These are phyloP conservation scores for Teleogryllus oceanicus DNA, from an alignment of 2,888 invertebrate genomes.

Conservation along the genomic window DNA sequence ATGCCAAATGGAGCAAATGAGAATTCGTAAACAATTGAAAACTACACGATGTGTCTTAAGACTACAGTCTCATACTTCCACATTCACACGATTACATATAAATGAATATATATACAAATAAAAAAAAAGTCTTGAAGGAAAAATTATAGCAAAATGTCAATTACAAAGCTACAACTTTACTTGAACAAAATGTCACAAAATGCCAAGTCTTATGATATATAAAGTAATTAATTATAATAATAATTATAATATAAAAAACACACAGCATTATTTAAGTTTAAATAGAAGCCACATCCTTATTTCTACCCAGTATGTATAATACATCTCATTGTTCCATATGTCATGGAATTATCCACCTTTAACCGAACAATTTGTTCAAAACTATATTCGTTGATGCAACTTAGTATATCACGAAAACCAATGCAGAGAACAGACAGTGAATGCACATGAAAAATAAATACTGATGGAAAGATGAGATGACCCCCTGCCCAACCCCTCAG, in stretches of 20 bases:
- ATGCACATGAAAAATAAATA: not conserved
- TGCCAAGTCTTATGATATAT: not conserved
- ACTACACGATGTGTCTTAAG: not conserved
- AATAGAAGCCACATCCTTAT: constrained; percentile 1
- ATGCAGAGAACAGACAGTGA: not conserved
- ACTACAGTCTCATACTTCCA: not conserved
- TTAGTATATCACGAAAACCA: not conserved
- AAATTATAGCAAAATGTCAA: not conserved
- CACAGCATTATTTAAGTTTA: not conserved
- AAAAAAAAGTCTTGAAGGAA: not conserved
- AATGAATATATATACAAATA: constrained; percentile 6
- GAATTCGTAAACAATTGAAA: not conserved
- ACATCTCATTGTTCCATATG: not conserved
- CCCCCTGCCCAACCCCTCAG: not conserved
- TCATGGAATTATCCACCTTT: too few relatives aligned
- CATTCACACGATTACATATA: not conserved
- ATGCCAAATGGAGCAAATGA: too few relatives aligned
- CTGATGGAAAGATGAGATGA: constrained; percentile 3
- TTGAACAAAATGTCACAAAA: not conserved
- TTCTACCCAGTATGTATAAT: not conserved
- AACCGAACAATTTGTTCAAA: too few relatives aligned
- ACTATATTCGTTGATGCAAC: too few relatives aligned
- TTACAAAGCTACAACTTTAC: not conserved
- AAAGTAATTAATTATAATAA: not conserved
- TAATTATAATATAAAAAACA: not conserved